Base-by-base conservation (phyloP, 30 jellyfish, hydroid and myxozoan species). In the Sanderia malayensis region DNA sequence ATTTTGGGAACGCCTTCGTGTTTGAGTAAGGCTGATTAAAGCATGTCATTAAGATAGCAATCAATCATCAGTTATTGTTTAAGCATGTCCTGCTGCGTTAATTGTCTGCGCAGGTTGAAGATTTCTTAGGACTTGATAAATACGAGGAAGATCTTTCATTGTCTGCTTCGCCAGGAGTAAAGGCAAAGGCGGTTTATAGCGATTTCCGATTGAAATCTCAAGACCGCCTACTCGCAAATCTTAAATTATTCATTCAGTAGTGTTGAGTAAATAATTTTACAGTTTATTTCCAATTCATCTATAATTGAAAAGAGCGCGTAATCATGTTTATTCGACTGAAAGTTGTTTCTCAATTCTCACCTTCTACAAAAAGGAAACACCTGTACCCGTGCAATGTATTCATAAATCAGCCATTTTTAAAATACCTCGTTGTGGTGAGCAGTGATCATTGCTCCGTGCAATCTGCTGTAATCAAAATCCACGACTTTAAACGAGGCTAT, bases 191-290 rank as follows among this genome's bases (percentile, higher is more conserved):
- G 13, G 52, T 37, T 37, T 37, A 37, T 37, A 4, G 10, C 52
- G 52, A 37, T 37, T 37, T 37, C 52, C 52, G 6, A 37, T 37
- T 37, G 52, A 37, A 37, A 4, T 4, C 52, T n/a, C 13, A 37
- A 37, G 52, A 37, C 52, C 52, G 52, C 52, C 52, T 37, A 37
- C 52, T 37, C 13, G 52, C 52, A 37, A 37, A 37, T 37, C 52
- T 37, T 37, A 37, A 37, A 37, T 37, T 37, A 37, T 37, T 37
- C 52, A 37, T 13, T 4, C 10, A 37, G 13, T 37, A 13, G 13
- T 37, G 13, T 37, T 37, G 10, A 37, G 52, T 37, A 37, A 37
- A 37, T 37, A 37, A 37, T 37, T 37, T 4, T 37, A 37, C 52
- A 37, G 52, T 37, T 37, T 37, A 37, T 37, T 37, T 37, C 52